Percentiles rank a stretch among this genome's conserved stretches.
Evolutionary conservation across 2,797 vertebrate species (phyloP).

Genomic region (Miichthys miiuy): DNA sequence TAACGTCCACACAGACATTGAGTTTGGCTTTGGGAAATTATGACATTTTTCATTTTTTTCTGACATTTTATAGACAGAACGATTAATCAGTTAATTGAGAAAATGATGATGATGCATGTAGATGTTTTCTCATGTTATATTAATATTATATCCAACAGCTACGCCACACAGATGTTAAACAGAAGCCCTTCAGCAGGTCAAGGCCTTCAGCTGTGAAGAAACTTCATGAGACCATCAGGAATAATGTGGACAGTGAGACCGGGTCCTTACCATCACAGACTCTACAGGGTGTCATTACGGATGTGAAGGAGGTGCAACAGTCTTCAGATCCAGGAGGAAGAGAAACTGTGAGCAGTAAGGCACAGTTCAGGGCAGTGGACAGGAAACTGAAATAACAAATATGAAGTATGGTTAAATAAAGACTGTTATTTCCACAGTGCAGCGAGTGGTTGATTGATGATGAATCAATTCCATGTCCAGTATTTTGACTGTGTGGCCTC

Average conservation of each 20-base stretch:
- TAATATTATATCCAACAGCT: slow-evolving; percentile 50
- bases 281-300: slow-evolving; percentile 56
- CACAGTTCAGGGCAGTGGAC: not conserved
- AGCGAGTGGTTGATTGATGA: slow-evolving; percentile 60
- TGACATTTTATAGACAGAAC: not conserved
- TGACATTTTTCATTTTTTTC: not conserved
- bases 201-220: slow-evolving; percentile 14
- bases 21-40: not conserved
- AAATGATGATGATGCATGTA: not conserved
- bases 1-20: not conserved
- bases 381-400: slow-evolving; percentile 43
- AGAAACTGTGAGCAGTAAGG: slow-evolving; percentile 51
- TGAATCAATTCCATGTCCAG: slow-evolving; percentile 64
- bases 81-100: not conserved
- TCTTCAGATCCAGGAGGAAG: slow-evolving; percentile 56
- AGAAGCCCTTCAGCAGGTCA: slow-evolving; percentile 18
- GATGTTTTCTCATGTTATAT: not conserved
- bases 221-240: slow-evolving; percentile 7
- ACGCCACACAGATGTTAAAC: slow-evolving; percentile 7
- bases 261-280: slow-evolving; percentile 65
- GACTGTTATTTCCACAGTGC: slow-evolving; percentile 53
- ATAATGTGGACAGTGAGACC: slow-evolving; percentile 54
- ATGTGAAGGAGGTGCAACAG: slow-evolving; percentile 55
- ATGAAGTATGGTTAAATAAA: slow-evolving; percentile 60
- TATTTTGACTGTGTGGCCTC: slow-evolving; percentile 58